A percentile compares a stretch with the other conserved stretches of the same genome.
Evolutionary conservation across 2,113 vertebrate genomes (phyloP).

Genomic region (Proterorhinus semilunaris): DNA sequence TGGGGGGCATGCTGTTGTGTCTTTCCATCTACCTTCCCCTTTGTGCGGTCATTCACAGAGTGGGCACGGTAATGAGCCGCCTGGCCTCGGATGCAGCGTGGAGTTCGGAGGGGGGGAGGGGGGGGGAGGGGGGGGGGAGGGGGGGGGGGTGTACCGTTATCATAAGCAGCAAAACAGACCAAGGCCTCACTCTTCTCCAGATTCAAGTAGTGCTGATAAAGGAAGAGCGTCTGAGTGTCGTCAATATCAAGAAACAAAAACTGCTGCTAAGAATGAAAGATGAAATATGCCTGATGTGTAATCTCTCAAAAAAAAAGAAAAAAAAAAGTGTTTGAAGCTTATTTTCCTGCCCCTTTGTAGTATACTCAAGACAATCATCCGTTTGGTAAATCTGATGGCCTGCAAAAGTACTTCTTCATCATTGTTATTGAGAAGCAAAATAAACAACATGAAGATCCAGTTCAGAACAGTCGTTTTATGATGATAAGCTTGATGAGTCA

Average conservation of each 20-base stretch:
- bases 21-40: slow-evolving; percentile 31
- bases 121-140: slow-evolving; percentile 15
- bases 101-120: slow-evolving; percentile 23
- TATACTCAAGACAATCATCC: too few relatives aligned
- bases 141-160: slow-evolving; percentile 9
- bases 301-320: too few relatives aligned
- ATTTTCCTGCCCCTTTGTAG: too few relatives aligned
- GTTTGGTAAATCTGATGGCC: too few relatives aligned
- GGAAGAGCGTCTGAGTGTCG: neutral
- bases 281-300: too few relatives aligned
- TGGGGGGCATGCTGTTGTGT: slow-evolving; percentile 24
- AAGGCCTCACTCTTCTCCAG: slow-evolving; percentile 30
- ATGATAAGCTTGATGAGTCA: too few relatives aligned
- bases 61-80: slow-evolving; percentile 43
- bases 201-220: slow-evolving; percentile 11
- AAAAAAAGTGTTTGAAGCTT: too few relatives aligned
- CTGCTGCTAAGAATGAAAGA: too few relatives aligned
- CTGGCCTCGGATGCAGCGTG: slow-evolving; percentile 46
- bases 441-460: too few relatives aligned
- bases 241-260: neutral
- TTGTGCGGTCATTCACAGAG: slow-evolving; percentile 54
- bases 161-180: slow-evolving; percentile 22
- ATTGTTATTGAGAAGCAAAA: too few relatives aligned
- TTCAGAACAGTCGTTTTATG: too few relatives aligned
- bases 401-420: too few relatives aligned